Conservation (phyloP, 2,888 invertebrate genomes). For the Idaea dimidiata region DNA sequence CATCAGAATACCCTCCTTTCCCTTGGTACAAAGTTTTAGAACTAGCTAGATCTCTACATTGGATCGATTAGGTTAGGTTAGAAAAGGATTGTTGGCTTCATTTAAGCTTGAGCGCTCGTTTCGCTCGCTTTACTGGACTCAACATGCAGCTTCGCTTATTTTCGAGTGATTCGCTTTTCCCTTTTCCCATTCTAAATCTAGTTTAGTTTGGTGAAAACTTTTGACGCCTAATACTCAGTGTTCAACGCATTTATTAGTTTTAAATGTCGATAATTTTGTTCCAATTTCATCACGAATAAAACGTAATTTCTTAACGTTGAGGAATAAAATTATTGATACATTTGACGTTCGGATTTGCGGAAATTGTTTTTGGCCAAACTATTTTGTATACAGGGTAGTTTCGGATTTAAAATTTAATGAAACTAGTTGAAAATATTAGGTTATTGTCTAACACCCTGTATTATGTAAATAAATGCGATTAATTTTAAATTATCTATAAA, state of each 20-base stretch:
- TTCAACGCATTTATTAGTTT: constrained; percentile 53
- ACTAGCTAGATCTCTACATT: constrained; percentile 84
- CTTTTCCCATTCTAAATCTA: constrained; percentile 59
- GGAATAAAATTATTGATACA: constrained; percentile 8
- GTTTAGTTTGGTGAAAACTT: constrained; percentile 61
- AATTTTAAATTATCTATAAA: not conserved
- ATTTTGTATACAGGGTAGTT: not conserved
- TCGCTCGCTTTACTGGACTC: constrained; percentile 64
- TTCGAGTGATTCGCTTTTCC: constrained; percentile 40
- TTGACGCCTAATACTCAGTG: constrained; percentile 53
- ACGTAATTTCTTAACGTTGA: no score
- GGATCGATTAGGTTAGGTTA: constrained; percentile 74
- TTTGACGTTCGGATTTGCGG: not conserved
- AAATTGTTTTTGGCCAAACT: constrained; percentile 1
- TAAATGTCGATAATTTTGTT: constrained; percentile 22
- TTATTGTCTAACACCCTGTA: not conserved
- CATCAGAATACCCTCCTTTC: constrained; percentile 82
- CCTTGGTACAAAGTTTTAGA: constrained; percentile 90
- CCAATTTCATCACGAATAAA: constrained; percentile 6
- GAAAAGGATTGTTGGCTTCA: constrained; percentile 70
- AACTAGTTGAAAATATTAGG: not conserved
- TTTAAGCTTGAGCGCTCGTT: constrained; percentile 42
- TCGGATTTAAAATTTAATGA: not conserved
- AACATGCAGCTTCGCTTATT: constrained; percentile 64
- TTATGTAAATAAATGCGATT: constrained; percentile 1